These are phyloP conservation scores for Nemapogon koenigi DNA, from an alignment of 2,888 invertebrate genomes.

Conservation along the genomic window DNA sequence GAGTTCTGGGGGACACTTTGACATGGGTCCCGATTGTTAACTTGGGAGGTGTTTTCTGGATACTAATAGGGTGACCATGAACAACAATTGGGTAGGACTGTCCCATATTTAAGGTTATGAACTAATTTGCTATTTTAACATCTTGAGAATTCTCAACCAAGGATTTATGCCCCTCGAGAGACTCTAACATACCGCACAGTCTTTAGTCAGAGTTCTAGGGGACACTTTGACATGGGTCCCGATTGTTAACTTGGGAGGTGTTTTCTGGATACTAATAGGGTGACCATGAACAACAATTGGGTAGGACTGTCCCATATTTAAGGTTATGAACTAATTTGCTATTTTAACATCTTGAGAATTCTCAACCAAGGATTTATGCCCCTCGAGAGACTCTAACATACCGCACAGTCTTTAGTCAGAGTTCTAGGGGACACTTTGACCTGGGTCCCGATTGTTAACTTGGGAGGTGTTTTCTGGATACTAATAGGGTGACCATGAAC, in stretches of 20 bases:
- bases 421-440: slow-evolving; percentile 7
- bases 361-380: slow-evolving; percentile 1
- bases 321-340: too few species aligned
- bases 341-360: slow-evolving; percentile 3
- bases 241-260: slow-evolving; percentile 7
- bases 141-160: neutral
- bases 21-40: slow-evolving; percentile 8
- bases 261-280: too few species aligned
- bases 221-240: slow-evolving; percentile 8
- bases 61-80: too few species aligned
- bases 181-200: slow-evolving; percentile 2
- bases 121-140: slow-evolving; percentile 7
- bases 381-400: slow-evolving; percentile 3
- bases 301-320: too few species aligned
- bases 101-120: too few species aligned
- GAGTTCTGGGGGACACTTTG: slow-evolving; percentile 6
- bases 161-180: slow-evolving; percentile 7
- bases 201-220: slow-evolving; percentile 5
- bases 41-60: slow-evolving; percentile 3
- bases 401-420: slow-evolving; percentile 7
- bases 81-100: too few species aligned
- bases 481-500: too few species aligned
- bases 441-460: slow-evolving; percentile 7
- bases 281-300: too few species aligned
- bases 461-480: slow-evolving; percentile 2